These are phyloP conservation scores for Bostrychus sinensis DNA, from an alignment of 2,113 vertebrate genomes.

Conservation along the genomic window DNA sequence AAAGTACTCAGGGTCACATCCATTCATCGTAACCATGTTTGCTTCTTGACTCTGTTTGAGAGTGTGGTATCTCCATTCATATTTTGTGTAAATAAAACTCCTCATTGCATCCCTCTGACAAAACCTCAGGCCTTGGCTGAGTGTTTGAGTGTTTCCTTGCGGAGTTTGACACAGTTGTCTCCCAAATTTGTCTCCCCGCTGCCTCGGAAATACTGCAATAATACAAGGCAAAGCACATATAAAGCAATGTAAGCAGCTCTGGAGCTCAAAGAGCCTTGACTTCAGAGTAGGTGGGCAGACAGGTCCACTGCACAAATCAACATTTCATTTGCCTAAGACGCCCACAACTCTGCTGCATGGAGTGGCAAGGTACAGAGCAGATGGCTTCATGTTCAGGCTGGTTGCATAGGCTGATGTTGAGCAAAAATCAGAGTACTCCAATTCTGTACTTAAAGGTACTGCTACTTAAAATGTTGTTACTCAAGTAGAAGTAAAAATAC, in stretches of 20 bases:
- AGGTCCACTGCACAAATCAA: conserved; percentile 2
- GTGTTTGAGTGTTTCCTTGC: conserved; percentile 25
- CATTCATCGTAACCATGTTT: conserved; percentile 36
- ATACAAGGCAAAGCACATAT: conserved; percentile 2
- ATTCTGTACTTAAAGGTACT: too few species aligned
- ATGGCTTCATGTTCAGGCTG: background rate
- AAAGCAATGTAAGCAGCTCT: conserved; percentile 14
- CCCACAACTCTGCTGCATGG: background rate
- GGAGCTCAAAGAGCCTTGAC: conserved; percentile 19
- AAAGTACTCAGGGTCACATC: background rate
- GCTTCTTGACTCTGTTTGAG: conserved; percentile 35
- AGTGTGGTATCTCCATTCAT: conserved; percentile 30
- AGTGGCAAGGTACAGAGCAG: conserved; percentile 1
- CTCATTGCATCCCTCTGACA: conserved; percentile 41
- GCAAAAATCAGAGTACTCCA: too few species aligned
- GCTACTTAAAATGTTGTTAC: too few species aligned
- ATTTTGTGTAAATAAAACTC: conserved; percentile 46
- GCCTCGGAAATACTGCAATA: conserved; percentile 16
- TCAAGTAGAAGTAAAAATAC: too few species aligned
- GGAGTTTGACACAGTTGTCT: conserved; percentile 12
- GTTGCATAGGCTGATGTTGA: background rate
- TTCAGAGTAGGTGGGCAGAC: background rate
- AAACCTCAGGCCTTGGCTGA: conserved; percentile 25
- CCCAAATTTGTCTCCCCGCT: conserved; percentile 24
- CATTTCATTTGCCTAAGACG: conserved; percentile 6